Evolutionary conservation across 2,888 invertebrate species (phyloP), one percentile per base, ranked within the genome.

Genomic region (Cerastis leucographa): DNA sequence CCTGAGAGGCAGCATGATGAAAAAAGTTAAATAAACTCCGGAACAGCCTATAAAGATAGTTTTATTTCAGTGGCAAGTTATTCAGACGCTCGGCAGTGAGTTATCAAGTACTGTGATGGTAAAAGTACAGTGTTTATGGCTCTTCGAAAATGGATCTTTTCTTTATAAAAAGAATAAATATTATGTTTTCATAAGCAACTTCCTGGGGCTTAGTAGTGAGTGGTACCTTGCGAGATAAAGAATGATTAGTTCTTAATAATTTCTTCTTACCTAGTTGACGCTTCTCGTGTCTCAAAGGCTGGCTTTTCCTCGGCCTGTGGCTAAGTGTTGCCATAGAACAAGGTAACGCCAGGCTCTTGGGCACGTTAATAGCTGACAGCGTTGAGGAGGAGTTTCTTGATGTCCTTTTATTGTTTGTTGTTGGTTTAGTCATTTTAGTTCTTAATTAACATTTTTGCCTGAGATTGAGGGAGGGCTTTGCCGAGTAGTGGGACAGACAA

Each of bases 21-120:
- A 81, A 81, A 81, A 81, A 83, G 81, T 83, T 81, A 78, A 81
- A 83, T 83, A 78, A 70, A 81, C 65, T 78, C 44, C 11, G 12
- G 54, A n/a, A 46, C 40, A 78, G 64, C 51, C 65, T 42, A 83
- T 72, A 70, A 66, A 72, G 65, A 83, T 81, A 81, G 81, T 81
- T 81, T 81, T 83, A 81, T 79, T 78, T 46, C 72, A 66, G n/a
- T 56, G 49, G 35, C n/a, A 72, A 72, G 59, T 72, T 72, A 83
- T 81, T 78, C 83, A 71, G 68, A n/a, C 46, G 44, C 67, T 68
- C 25, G 19, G 42, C 61, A 61, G 69, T 54, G n/a, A 71, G 66
- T 81, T 83, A 71, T 67, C 61, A 64, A 67, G 56, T 66, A 46
- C 40, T 69, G 29, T 44, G 29, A 82, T 29, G 9, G 54, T 46